These are phyloP conservation scores for Euglossa dilemma DNA, from an alignment of 1,140 invertebrate species.

Conservation along the genomic window DNA sequence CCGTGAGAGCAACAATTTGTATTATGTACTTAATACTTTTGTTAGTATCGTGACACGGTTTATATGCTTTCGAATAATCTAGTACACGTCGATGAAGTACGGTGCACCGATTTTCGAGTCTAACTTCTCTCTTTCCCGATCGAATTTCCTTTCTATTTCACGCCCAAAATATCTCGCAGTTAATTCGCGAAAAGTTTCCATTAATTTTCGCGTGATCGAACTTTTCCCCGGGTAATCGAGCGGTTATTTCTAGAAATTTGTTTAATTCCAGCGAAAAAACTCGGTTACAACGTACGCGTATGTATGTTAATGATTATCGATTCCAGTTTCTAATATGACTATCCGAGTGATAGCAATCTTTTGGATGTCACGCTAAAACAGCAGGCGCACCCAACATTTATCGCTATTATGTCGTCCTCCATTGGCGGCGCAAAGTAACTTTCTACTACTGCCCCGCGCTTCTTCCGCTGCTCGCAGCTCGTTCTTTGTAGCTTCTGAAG, in stretches of 20 bases:
- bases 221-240: no score
- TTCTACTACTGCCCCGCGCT: conserved; percentile 24
- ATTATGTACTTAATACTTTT: neutral
- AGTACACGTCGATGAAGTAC: neutral
- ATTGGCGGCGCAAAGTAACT: conserved; percentile 21
- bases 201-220: neutral
- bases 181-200: neutral
- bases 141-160: neutral
- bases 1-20: conserved; percentile 49
- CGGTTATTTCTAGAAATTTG: neutral
- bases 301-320: conserved; percentile 1
- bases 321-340: neutral
- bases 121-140: neutral
- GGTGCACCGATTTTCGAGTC: neutral
- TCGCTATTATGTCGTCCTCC: conserved; percentile 19
- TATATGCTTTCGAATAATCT: neutral
- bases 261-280: neutral
- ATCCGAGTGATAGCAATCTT: conserved; percentile 2
- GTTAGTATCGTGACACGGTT: neutral
- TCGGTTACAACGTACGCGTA: neutral
- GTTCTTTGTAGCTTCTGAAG: no score
- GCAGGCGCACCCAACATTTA: conserved; percentile 32
- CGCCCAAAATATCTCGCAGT: neutral
- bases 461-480: neutral
- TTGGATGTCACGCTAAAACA: conserved; percentile 20